phyloP scores from a whole-genome alignment of 2,797 vertebrate species.

The Silurus lanzhouensis region DNA sequence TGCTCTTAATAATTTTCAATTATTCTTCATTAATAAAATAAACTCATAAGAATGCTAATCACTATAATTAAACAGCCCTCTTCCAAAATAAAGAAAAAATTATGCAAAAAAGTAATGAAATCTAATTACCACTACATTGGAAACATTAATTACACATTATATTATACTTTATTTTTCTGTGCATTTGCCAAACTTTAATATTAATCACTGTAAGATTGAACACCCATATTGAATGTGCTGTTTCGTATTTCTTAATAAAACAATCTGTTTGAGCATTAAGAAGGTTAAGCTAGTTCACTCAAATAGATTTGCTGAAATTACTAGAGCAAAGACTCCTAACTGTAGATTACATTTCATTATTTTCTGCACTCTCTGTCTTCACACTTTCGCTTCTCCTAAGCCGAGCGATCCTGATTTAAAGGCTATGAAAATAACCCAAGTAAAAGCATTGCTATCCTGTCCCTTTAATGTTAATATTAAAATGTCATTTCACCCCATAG shows the following conservation, averaged over 20 bases:
- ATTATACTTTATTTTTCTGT: neutral
- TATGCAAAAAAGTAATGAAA: neutral
- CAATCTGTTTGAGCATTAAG: neutral
- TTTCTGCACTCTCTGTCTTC: neutral
- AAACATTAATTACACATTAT: neutral
- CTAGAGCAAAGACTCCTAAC: neutral
- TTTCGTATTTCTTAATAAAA: neutral
- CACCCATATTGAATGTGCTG: neutral
- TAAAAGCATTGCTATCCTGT: neutral
- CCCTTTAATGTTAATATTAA: slow-evolving; percentile 21
- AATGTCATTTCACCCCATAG: slow-evolving; percentile 25
- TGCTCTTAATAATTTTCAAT: too few species aligned
- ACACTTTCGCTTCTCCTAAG: neutral
- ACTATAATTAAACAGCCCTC: too few species aligned
- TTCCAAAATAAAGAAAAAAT: neutral
- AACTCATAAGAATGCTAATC: too few species aligned
- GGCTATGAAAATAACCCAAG: slow-evolving; percentile 21
- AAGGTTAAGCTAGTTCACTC: neutral
- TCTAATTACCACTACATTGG: neutral
- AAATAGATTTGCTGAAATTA: neutral
- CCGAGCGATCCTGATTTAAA: slow-evolving; percentile 12
- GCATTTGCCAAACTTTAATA: neutral
- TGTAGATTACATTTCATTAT: neutral
- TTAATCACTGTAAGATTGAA: neutral
- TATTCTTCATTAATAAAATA: too few species aligned